Base-by-base conservation (phyloP, 2,888 invertebrate genomes). In the Podotricha telesiphe region DNA sequence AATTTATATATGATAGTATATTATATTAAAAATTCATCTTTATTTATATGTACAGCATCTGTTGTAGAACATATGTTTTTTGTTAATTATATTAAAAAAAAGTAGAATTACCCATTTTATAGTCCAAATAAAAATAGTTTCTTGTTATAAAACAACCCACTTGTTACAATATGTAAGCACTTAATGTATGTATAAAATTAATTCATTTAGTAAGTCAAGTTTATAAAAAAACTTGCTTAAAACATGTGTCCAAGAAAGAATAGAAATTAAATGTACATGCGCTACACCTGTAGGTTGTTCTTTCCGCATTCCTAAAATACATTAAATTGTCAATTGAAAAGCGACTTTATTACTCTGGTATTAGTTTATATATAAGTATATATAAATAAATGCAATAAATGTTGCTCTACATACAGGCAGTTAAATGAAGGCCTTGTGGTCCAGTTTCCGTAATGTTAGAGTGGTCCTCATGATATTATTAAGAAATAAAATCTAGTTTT, bases 371-470 rank as follows among this genome's bases (percentile, higher is more conserved):
- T n/a, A n/a, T n/a, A n/a, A n/a, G n/a, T n/a, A 69, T 71, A 70
- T 56, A 22, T 48, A 68, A 53, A 28, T 5, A 37, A n/a, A 56
- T 64, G 48, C 51, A 72, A 74, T 64, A 66, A 75, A 78, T 78
- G 80, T 74, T 80, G 81, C 82, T 85, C 84, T 83, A 82, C 80
- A 83, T 76, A 77, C 75, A 80, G 82, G 86, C 84, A 83, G 85
- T 82, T 76, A 75, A 73, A 82, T 70, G 77, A 77, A 85, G 89
- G 81, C 90, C 91, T 91, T 91, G 91, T 85, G 86, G 87, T 88
- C 90, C 80, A 80, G 85, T 88, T 89, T 88, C 90, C 87, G 84
- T 78, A 79, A 77, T 81, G 86, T 86, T 87, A 81, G 76, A 80
- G 79, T 80, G 74, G 79, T 78, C 73, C 75, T 74, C 71, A 70